Conservation (phyloP, 2,797 vertebrate genomes). For the Fistularia commersonii region DNA sequence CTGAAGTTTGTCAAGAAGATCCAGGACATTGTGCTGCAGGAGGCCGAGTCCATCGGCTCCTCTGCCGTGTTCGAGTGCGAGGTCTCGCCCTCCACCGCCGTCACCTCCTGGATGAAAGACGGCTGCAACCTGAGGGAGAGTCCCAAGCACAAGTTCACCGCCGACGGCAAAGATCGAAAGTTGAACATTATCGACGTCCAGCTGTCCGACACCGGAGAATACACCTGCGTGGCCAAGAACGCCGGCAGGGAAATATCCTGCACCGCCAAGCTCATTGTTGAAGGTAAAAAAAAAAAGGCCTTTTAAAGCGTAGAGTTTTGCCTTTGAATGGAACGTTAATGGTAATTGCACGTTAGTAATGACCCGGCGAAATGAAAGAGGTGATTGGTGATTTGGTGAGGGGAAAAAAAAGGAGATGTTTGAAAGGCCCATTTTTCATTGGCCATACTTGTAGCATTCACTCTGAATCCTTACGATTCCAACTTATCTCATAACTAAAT, state of each 20-base stretch:
- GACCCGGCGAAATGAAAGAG: too few species aligned
- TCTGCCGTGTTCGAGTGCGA: slow-evolving; percentile 94
- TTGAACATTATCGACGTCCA: slow-evolving; percentile 95
- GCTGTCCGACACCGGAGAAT: slow-evolving; percentile 93
- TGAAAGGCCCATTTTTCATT: too few species aligned
- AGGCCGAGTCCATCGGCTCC: slow-evolving; percentile 93
- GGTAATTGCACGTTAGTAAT: too few species aligned
- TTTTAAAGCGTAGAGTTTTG: too few species aligned
- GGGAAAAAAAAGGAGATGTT: too few species aligned
- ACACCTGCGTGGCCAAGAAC: slow-evolving; percentile 89
- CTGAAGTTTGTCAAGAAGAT: slow-evolving; percentile 94
- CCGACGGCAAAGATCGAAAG: slow-evolving; percentile 96
- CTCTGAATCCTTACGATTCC: too few species aligned
- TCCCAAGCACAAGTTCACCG: slow-evolving; percentile 92
- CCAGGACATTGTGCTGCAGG: slow-evolving; percentile 87
- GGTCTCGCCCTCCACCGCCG: slow-evolving; percentile 92
- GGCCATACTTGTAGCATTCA: too few species aligned
- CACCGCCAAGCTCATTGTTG: slow-evolving; percentile 91
- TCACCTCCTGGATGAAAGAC: slow-evolving; percentile 95
- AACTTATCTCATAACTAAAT: too few species aligned
- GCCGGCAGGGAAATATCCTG: slow-evolving; percentile 95
- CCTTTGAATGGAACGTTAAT: too few species aligned
- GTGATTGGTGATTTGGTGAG: too few species aligned
- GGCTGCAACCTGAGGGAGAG: slow-evolving; percentile 90
- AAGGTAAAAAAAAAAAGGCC: slow-evolving; percentile 78